These are phyloP conservation scores for Picathartes gymnocephalus DNA, from an alignment of 2,113 vertebrate species.

Conservation along the genomic window DNA sequence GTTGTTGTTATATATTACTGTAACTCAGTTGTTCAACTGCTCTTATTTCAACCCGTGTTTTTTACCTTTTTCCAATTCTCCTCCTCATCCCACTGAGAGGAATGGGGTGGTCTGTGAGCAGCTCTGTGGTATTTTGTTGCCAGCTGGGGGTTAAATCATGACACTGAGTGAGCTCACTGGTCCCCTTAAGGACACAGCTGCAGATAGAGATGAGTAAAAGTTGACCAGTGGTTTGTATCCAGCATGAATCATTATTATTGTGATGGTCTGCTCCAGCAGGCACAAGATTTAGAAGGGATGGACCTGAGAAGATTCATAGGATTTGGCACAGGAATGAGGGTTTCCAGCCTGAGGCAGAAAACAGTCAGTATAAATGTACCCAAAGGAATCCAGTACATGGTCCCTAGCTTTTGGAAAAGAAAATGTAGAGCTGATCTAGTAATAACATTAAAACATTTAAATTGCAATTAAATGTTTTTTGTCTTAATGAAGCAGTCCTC, in stretches of 20 bases:
- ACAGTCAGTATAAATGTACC: neutral
- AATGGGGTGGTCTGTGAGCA: neutral
- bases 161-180: accelerated
- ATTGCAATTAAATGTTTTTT: slow-evolving; percentile 1
- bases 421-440: neutral
- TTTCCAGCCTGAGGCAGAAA: neutral
- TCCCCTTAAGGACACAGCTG: neutral
- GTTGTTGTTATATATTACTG: neutral
- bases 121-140: neutral
- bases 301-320: neutral
- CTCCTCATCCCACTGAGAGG: neutral
- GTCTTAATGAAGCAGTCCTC: neutral
- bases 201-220: neutral
- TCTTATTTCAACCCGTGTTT: neutral
- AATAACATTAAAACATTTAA: neutral
- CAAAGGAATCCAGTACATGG: neutral
- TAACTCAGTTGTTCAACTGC: neutral
- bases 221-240: neutral
- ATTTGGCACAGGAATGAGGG: neutral
- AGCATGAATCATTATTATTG: neutral
- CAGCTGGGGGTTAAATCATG: neutral
- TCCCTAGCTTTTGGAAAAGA: neutral
- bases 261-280: neutral
- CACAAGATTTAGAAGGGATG: neutral
- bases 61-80: neutral